These are phyloP conservation scores for Archivesica marissinica DNA, from an alignment of 1,140 invertebrate species.

Conservation along the genomic window DNA sequence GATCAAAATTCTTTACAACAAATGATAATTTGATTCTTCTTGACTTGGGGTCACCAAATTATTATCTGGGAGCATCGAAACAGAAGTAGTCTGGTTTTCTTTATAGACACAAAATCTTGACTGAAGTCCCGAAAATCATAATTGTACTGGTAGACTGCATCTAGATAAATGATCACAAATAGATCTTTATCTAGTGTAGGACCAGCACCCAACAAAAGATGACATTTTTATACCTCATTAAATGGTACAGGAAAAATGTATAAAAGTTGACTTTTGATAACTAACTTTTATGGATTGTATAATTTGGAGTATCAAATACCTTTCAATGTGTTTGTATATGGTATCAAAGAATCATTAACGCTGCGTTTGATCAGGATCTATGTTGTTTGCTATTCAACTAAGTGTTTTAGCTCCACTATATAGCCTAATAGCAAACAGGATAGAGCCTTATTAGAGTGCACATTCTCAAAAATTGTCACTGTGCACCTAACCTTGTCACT, in stretches of 20 bases:
- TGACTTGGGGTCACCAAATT: conserved; percentile 42
- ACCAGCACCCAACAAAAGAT: conserved; percentile 17
- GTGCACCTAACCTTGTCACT: too few species aligned
- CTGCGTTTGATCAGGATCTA: too few species aligned
- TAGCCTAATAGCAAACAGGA: too few species aligned
- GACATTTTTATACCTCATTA: conserved; percentile 43
- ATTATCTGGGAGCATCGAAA: conserved; percentile 38
- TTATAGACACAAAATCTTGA: conserved; percentile 6
- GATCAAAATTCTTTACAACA: conserved; percentile 27
- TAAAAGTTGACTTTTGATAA: conserved; percentile 15
- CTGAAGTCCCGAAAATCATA: conserved; percentile 17
- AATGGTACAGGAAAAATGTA: conserved; percentile 18
- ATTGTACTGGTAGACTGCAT: conserved; percentile 14
- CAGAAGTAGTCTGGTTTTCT: neutral
- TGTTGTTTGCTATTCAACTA: too few species aligned
- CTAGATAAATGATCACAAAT: conserved; percentile 18
- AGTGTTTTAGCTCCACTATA: too few species aligned
- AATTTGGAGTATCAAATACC: conserved; percentile 34
- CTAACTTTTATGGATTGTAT: conserved; percentile 3
- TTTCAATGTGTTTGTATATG: too few species aligned
- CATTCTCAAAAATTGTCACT: too few species aligned
- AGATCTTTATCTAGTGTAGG: conserved; percentile 27
- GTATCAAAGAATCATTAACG: too few species aligned
- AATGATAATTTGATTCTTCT: conserved; percentile 26
- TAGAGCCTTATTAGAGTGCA: too few species aligned